Evolutionary conservation across 2,113 vertebrate genomes (phyloP).

Genomic region (Thalassoma bifasciatum): DNA sequence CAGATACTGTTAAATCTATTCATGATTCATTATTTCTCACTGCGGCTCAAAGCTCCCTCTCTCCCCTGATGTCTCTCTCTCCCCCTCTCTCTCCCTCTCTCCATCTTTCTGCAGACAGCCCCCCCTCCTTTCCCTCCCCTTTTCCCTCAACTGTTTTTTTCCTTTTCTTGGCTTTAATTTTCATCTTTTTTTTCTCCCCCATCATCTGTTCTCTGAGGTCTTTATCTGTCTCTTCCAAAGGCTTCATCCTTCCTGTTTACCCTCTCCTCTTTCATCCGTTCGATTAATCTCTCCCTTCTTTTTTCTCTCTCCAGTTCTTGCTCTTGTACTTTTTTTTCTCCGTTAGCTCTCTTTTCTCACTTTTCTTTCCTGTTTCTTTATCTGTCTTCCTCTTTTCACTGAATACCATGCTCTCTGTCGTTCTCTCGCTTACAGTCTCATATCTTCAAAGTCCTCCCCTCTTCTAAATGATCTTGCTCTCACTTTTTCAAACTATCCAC

Average conservation of each 20-base stretch:
- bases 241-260: constrained; percentile 77
- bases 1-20: constrained; percentile 82
- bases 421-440: constrained; percentile 6
- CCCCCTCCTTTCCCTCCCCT: constrained; percentile 39
- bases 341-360: constrained; percentile 22
- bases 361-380: background rate
- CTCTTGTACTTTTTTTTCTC: constrained; percentile 36
- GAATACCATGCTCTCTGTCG: background rate
- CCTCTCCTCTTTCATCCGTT: constrained; percentile 70
- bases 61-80: constrained; percentile 64
- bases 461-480: constrained; percentile 43
- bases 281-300: constrained; percentile 69
- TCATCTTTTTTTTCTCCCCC: constrained; percentile 32
- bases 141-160: constrained; percentile 41
- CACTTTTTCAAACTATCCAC: constrained; percentile 36
- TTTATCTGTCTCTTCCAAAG: constrained; percentile 69
- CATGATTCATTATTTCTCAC: constrained; percentile 81
- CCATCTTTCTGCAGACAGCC: constrained; percentile 12
- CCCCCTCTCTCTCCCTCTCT: constrained; percentile 24
- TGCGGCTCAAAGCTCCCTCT: constrained; percentile 68
- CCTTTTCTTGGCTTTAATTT: constrained; percentile 61
- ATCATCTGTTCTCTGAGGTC: constrained; percentile 66
- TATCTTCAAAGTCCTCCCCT: constrained; percentile 30
- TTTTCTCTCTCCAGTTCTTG: background rate
- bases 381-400: background rate